Conservation (phyloP, 30 jellyfish, hydroid and myxozoan genomes). For the Chrysaora quinquecirrha region DNA sequence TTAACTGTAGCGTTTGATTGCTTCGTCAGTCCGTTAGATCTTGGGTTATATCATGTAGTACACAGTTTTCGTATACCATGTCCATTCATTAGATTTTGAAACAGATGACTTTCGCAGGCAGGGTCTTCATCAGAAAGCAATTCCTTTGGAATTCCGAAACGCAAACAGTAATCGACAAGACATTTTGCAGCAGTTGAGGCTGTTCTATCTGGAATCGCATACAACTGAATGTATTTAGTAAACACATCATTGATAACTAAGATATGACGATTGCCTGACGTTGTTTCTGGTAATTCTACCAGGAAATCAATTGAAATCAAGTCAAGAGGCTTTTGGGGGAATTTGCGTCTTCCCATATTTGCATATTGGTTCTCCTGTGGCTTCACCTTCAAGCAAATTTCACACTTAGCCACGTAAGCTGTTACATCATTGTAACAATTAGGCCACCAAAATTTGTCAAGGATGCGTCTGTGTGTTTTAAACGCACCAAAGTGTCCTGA, state of each 20-base stretch:
- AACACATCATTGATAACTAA: conserved; percentile 24
- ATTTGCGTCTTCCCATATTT: conserved; percentile 29
- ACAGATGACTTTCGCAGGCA: conserved; percentile 20
- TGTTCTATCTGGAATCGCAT: background rate
- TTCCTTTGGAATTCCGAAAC: conserved; percentile 21
- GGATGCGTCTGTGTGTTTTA: conserved; percentile 41
- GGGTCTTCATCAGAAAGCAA: conserved; percentile 26
- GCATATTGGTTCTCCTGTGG: background rate
- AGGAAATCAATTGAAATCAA: conserved; percentile 14
- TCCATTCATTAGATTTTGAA: conserved; percentile 5
- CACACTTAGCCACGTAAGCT: background rate
- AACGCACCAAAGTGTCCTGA: conserved; percentile 49
- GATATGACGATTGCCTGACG: background rate
- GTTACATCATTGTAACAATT: conserved; percentile 6
- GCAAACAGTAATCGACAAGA: background rate
- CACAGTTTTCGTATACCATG: conserved; percentile 1
- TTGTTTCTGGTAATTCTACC: conserved; percentile 2
- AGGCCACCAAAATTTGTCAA: conserved; percentile 55
- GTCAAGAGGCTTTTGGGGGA: conserved; percentile 25
- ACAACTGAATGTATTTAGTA: conserved; percentile 8
- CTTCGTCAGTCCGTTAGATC: conserved; percentile 30
- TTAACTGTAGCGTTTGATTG: conserved; percentile 21
- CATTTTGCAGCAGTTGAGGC: conserved; percentile 19
- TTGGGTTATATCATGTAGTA: conserved; percentile 29
- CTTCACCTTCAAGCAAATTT: conserved; percentile 26